Conservation (phyloP, 2,113 vertebrate species). For the Rhagologus leucostigma region DNA sequence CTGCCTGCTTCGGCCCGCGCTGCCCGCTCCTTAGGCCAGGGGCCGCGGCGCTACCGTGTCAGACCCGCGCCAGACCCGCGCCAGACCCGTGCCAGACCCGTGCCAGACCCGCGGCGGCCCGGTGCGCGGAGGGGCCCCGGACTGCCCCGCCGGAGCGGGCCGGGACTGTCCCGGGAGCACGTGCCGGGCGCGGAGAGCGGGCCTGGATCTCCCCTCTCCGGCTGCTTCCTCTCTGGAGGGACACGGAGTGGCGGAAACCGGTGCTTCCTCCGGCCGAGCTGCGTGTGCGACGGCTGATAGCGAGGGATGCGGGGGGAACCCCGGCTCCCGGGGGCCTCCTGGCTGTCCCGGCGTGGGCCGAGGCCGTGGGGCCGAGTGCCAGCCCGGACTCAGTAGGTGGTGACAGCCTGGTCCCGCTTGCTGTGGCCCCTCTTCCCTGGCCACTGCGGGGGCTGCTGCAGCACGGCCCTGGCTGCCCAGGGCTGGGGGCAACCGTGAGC, state of each 20-base stretch:
- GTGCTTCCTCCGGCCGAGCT: constrained; percentile 15
- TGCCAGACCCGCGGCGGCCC: no score
- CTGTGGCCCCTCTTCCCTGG: background rate
- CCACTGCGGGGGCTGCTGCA: rapidly evolving
- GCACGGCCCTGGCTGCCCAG: background rate
- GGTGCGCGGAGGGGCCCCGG: background rate
- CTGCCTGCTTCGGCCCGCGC: background rate
- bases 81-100: background rate
- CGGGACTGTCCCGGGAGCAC: background rate
- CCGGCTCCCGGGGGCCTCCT: background rate
- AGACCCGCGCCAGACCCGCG: no score
- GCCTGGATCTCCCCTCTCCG: background rate
- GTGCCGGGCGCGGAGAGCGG: background rate
- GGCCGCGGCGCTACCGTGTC: background rate
- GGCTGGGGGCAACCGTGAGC: background rate
- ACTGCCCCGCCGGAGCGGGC: background rate
- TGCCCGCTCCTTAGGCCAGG: background rate
- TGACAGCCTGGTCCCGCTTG: background rate
- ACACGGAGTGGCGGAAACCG: background rate
- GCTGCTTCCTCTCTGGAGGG: constrained; percentile 22
- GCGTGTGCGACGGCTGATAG: background rate
- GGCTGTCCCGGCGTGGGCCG: background rate
- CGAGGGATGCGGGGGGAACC: background rate
- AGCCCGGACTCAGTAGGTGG: rapidly evolving
- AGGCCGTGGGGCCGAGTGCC: no score